Conservation (phyloP, 2,888 invertebrate species). For the Meiosimyza decipiens region DNA sequence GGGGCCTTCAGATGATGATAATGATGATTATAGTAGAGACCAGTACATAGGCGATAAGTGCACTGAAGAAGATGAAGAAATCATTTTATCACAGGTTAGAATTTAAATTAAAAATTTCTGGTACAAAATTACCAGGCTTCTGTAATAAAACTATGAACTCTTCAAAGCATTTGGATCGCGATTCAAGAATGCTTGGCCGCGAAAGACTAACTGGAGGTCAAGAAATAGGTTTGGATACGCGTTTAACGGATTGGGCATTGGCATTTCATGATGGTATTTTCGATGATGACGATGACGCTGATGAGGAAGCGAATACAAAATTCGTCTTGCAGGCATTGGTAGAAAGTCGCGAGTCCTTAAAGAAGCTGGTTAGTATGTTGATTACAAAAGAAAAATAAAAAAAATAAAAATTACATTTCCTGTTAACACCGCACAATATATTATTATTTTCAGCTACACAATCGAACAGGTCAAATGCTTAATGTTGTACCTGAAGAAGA, state of each 20-base stretch:
- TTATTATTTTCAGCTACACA: slow-evolving; percentile 38
- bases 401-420: not conserved
- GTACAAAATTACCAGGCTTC: too few relatives aligned
- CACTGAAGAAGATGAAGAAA: slow-evolving; percentile 14
- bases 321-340: slow-evolving; percentile 35
- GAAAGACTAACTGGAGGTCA: slow-evolving; percentile 19
- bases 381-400: too few relatives aligned
- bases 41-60: not conserved
- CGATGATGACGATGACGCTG: slow-evolving; percentile 35
- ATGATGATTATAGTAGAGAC: not conserved
- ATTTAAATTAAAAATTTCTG: too few relatives aligned
- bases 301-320: slow-evolving; percentile 36
- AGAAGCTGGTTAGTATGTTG: slow-evolving; percentile 23
- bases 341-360: slow-evolving; percentile 34
- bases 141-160: too few relatives aligned
- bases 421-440: not conserved
- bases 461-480: slow-evolving; percentile 45
- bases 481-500: slow-evolving; percentile 16
- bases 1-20: slow-evolving; percentile 13
- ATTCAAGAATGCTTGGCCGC: not conserved
- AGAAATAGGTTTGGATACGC: slow-evolving; percentile 19
- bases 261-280: slow-evolving; percentile 28
- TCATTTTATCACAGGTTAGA: slow-evolving; percentile 34
- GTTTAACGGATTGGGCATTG: slow-evolving; percentile 17
- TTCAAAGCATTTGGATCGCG: not conserved